Percentiles rank a stretch among this genome's conserved stretches.
phyloP scores from a whole-genome alignment of 1,140 invertebrate genomes.

The Amphibalanus amphitrite region DNA sequence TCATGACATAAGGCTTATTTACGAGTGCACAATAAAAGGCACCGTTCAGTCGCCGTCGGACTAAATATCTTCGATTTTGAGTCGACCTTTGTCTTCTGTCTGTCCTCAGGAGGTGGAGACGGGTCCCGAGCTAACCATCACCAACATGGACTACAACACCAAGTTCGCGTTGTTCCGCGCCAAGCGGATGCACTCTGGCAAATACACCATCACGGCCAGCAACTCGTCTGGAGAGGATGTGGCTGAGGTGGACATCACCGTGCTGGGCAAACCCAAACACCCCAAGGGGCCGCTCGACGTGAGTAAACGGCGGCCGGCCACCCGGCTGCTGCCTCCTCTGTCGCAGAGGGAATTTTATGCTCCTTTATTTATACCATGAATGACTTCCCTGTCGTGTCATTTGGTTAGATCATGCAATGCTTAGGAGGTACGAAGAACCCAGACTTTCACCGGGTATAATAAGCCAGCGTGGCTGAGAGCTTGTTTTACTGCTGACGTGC shows the following conservation, averaged over 20 bases:
- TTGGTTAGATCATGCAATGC: no score
- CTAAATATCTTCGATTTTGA: no score
- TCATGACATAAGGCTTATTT: no score
- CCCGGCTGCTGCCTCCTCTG: no score
- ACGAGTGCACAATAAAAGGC: no score
- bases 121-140: slow-evolving; percentile 50
- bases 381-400: no score
- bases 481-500: slow-evolving; percentile 66
- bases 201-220: slow-evolving; percentile 76
- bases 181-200: slow-evolving; percentile 66
- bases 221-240: slow-evolving; percentile 89
- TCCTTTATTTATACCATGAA: no score
- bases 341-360: no score
- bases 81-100: slow-evolving; percentile 15
- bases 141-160: slow-evolving; percentile 75
- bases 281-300: slow-evolving; percentile 91
- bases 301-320: slow-evolving; percentile 18
- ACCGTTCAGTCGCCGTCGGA: no score
- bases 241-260: slow-evolving; percentile 73
- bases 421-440: no score
- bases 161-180: slow-evolving; percentile 70
- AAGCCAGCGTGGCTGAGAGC: no score
- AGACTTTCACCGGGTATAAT: no score
- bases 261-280: slow-evolving; percentile 58
- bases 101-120: slow-evolving; percentile 35